Percentiles rank a stretch among this genome's conserved stretches.
phyloP scores from a whole-genome alignment of 1,140 invertebrate species.

The Ceratina calcarata region DNA sequence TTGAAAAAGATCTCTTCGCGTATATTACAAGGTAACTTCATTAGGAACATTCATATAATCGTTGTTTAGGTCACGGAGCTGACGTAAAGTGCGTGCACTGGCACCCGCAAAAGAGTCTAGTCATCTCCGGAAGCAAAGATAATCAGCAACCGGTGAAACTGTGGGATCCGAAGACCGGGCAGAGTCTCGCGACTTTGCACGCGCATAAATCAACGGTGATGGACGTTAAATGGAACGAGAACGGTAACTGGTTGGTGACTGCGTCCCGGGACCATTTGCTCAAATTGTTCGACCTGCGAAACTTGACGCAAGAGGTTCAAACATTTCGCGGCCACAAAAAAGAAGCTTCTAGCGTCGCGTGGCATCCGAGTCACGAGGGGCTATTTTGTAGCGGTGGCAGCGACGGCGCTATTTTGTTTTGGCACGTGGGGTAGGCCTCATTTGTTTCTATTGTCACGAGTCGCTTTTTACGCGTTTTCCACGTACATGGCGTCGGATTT shows the following conservation, averaged over 20 bases:
- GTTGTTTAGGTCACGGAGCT: slow-evolving; percentile 93
- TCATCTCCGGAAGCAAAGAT: slow-evolving; percentile 99
- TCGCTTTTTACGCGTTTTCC: not conserved
- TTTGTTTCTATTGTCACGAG: not conserved
- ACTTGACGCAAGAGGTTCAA: slow-evolving; percentile 95
- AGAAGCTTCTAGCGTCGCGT: slow-evolving; percentile 97
- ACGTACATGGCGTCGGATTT: slow-evolving; percentile 44
- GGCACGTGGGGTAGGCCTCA: slow-evolving; percentile 94
- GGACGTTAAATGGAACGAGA: slow-evolving; percentile 99
- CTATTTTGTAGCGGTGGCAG: slow-evolving; percentile 98
- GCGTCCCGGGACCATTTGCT: slow-evolving; percentile 98
- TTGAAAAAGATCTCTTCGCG: not conserved
- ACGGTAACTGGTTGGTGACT: slow-evolving; percentile 99
- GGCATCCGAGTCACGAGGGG: slow-evolving; percentile 98
- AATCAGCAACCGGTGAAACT: slow-evolving; percentile 99
- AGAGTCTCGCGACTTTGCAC: slow-evolving; percentile 93
- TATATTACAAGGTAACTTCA: too few species aligned
- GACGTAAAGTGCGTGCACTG: slow-evolving; percentile 99
- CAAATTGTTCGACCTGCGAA: slow-evolving; percentile 98
- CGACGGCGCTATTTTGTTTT: slow-evolving; percentile 98
- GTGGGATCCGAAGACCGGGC: slow-evolving; percentile 98
- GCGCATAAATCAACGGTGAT: slow-evolving; percentile 99
- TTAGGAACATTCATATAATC: slow-evolving; percentile 14
- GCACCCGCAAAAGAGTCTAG: slow-evolving; percentile 98
- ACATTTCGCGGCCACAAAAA: slow-evolving; percentile 99